A percentile compares a stretch with the other conserved stretches of the same genome.
phyloP scores from a whole-genome alignment of 2,113 vertebrate genomes.

The Vicugna pacos region DNA sequence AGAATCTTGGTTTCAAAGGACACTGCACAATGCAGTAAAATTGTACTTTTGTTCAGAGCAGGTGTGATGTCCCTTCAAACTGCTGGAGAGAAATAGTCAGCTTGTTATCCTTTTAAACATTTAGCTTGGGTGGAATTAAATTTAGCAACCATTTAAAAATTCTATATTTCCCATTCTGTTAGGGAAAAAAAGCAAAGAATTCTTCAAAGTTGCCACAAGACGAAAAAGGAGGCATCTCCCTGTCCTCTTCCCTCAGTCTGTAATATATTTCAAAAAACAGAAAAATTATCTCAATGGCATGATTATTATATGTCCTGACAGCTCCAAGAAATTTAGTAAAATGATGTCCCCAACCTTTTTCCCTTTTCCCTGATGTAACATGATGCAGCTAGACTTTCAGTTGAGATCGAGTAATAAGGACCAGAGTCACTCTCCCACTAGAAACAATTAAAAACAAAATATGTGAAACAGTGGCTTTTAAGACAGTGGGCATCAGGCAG shows the following conservation, averaged over 20 bases:
- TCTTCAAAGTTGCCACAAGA: neutral
- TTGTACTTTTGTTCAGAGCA: neutral
- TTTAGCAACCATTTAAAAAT: neutral
- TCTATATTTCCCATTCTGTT: neutral
- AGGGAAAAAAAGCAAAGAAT: neutral
- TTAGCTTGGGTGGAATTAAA: constrained; percentile 34
- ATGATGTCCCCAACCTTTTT: neutral
- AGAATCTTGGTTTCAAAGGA: constrained; percentile 52
- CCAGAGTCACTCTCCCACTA: neutral
- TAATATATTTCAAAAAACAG: neutral
- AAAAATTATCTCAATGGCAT: neutral
- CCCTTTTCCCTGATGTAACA: neutral
- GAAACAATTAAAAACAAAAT: neutral
- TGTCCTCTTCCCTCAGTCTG: neutral
- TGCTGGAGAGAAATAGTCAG: neutral
- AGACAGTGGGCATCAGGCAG: neutral
- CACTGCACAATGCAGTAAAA: neutral
- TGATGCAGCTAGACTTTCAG: neutral
- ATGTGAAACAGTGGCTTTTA: neutral
- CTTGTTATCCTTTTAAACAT: constrained; percentile 10
- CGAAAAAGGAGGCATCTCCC: neutral
- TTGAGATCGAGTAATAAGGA: neutral
- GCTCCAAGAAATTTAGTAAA: neutral
- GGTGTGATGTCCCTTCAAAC: neutral
- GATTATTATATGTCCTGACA: neutral